Evolutionary conservation across 2,113 vertebrate species (phyloP).

Genomic region (Zootoca vivipara): DNA sequence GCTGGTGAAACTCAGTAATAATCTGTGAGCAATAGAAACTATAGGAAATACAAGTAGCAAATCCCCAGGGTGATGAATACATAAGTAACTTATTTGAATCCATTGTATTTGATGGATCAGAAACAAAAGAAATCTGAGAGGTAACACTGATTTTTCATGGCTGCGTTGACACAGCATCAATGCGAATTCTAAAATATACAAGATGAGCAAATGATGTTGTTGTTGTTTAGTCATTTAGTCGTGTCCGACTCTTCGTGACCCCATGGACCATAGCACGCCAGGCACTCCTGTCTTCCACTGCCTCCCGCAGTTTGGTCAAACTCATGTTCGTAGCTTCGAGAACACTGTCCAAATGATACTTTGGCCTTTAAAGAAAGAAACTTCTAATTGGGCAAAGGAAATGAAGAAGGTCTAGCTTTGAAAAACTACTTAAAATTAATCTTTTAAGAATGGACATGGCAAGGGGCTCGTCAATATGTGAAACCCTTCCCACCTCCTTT

Average conservation of each 20-base stretch:
- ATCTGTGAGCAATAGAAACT: slow-evolving; percentile 37
- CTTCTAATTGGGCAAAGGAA: slow-evolving; percentile 32
- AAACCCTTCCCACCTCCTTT: too few relatives aligned
- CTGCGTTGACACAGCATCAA: slow-evolving; percentile 1
- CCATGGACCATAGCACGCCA: too few relatives aligned
- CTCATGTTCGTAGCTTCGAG: too few relatives aligned
- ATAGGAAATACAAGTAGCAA: slow-evolving; percentile 41
- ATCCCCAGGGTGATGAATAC: slow-evolving; percentile 40
- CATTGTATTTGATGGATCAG: slow-evolving; percentile 61
- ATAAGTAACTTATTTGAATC: slow-evolving; percentile 69
- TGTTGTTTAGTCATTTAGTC: too few relatives aligned
- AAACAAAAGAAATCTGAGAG: slow-evolving; percentile 58
- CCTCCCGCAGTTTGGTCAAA: too few relatives aligned
- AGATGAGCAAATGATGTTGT: not conserved
- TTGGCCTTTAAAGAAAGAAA: slow-evolving; percentile 1
- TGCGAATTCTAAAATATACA: slow-evolving; percentile 47
- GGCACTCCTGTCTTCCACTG: too few relatives aligned
- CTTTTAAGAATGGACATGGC: not conserved
- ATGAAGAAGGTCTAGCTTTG: not conserved
- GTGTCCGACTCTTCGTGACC: too few relatives aligned
- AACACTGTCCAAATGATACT: not conserved
- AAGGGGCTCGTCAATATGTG: too few relatives aligned
- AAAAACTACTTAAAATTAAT: not conserved
- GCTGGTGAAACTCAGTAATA: slow-evolving; percentile 46
- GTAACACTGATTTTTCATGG: slow-evolving; percentile 54